Conservation (phyloP, 2,797 vertebrate species). For the Remorina albescens region DNA sequence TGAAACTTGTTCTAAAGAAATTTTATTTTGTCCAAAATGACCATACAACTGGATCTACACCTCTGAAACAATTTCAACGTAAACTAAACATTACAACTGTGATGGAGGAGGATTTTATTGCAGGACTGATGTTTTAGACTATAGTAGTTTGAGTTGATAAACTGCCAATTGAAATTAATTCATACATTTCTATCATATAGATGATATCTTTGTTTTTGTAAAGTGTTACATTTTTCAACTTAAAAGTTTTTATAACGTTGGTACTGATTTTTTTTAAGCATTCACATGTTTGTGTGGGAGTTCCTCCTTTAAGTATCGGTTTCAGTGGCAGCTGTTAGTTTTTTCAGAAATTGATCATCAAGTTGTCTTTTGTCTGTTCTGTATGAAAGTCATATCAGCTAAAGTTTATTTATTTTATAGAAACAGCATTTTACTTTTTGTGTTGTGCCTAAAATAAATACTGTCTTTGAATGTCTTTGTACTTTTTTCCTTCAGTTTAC, state of each 20-base stretch:
- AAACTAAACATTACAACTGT: not conserved
- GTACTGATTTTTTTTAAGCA: not conserved
- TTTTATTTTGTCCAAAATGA: not conserved
- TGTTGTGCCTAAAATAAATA: not conserved
- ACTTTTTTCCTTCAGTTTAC: no score
- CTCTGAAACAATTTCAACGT: not conserved
- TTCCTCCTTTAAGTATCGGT: not conserved
- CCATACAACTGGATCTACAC: not conserved
- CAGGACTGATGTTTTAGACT: no score
- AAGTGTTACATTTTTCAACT: not conserved
- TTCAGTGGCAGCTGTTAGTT: not conserved
- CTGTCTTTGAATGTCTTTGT: not conserved
- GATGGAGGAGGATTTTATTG: not conserved
- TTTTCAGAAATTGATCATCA: slow-evolving; percentile 1
- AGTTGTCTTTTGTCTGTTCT: slow-evolving; percentile 6
- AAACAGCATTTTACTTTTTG: not conserved
- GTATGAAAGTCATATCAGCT: slow-evolving; percentile 6
- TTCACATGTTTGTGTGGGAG: not conserved
- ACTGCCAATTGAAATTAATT: not conserved
- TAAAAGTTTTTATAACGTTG: not conserved
- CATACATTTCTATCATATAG: not conserved
- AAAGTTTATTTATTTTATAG: slow-evolving; percentile 29
- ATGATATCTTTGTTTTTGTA: not conserved
- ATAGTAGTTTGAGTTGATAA: not conserved
- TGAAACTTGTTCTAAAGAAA: not conserved